Conservation (phyloP, 1,140 invertebrate genomes). For the Pissodes strobi region DNA sequence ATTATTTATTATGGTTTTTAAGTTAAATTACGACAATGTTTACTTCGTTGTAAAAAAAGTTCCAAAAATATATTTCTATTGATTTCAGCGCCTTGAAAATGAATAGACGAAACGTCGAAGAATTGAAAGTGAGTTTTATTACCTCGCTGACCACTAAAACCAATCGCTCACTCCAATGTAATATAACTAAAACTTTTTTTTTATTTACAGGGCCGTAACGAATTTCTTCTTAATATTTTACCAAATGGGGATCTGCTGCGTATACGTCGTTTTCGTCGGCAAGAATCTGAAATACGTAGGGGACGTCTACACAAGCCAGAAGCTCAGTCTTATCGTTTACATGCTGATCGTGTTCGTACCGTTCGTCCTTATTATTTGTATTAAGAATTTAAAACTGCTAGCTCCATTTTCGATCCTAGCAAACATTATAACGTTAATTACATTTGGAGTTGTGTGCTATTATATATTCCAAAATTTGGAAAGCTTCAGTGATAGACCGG, state of each 20-base stretch:
- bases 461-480: slow-evolving; percentile 71
- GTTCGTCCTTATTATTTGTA: slow-evolving; percentile 70
- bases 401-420: slow-evolving; percentile 76
- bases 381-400: slow-evolving; percentile 74
- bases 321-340: slow-evolving; percentile 52
- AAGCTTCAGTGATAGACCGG: slow-evolving; percentile 58
- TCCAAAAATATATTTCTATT: too few relatives aligned
- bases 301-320: slow-evolving; percentile 57
- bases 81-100: too few relatives aligned
- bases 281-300: slow-evolving; percentile 69
- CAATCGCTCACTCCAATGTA: too few relatives aligned
- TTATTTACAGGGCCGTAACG: slow-evolving; percentile 61
- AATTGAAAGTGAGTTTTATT: too few relatives aligned
- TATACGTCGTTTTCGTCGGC: slow-evolving; percentile 84
- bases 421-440: slow-evolving; percentile 67
- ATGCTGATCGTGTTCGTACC: slow-evolving; percentile 67
- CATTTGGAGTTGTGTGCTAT: slow-evolving; percentile 71
- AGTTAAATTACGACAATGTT: too few relatives aligned
- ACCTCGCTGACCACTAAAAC: too few relatives aligned
- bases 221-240: slow-evolving; percentile 77
- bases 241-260: slow-evolving; percentile 87
- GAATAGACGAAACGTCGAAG: too few relatives aligned
- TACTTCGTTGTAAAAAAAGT: too few relatives aligned
- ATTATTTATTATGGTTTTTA: too few relatives aligned
- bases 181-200: neutral